Conservation (phyloP, 2,113 vertebrate genomes). For the Charadrius vociferus region DNA sequence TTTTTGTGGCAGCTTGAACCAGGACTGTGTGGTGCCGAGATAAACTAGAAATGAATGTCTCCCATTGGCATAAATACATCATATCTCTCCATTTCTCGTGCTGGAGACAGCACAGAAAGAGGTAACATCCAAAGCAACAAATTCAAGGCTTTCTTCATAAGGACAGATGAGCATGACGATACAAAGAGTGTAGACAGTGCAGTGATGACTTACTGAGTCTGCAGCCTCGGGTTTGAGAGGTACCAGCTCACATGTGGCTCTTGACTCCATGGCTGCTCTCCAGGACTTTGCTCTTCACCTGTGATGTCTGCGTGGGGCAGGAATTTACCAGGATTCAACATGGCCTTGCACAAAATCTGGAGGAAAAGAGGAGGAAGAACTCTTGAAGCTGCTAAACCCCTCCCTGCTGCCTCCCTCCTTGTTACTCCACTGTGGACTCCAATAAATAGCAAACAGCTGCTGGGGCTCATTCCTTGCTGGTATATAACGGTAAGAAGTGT, state of each 20-base stretch:
- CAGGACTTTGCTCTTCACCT: background rate
- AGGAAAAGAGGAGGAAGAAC: background rate
- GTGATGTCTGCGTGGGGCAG: background rate
- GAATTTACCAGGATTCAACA: background rate
- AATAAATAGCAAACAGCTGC: slow-evolving; percentile 75
- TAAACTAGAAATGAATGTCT: background rate
- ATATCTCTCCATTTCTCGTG: background rate
- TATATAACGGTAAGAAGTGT: slow-evolving; percentile 26
- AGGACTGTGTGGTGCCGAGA: background rate
- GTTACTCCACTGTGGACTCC: background rate
- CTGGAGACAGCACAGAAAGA: background rate
- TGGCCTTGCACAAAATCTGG: background rate
- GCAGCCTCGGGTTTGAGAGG: background rate
- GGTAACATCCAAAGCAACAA: background rate
- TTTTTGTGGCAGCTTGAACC: background rate
- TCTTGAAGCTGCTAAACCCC: background rate
- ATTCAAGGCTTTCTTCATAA: background rate
- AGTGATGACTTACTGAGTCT: background rate
- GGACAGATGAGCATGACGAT: background rate
- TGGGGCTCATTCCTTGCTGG: slow-evolving; percentile 62
- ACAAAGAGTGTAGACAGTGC: background rate
- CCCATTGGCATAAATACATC: background rate
- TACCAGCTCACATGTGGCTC: background rate
- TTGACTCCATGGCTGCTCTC: background rate
- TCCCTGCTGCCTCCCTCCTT: slow-evolving; percentile 37